These are phyloP conservation scores for Lagopus leucura DNA, from an alignment of 2,113 vertebrate species.

Conservation along the genomic window DNA sequence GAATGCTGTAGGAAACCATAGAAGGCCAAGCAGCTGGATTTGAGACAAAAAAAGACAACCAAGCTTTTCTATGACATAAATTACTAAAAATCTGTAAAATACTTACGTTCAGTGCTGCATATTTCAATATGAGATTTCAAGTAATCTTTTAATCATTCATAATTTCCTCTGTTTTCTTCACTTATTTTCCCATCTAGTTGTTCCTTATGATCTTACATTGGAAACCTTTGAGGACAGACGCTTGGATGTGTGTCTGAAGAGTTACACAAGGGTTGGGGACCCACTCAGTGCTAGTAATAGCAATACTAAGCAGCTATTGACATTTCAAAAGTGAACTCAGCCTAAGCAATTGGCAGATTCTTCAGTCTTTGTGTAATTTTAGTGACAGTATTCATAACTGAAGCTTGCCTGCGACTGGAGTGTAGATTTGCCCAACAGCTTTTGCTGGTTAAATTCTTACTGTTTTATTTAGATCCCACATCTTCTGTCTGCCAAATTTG, in stretches of 20 bases:
- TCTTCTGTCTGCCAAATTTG: neutral
- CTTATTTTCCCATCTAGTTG: neutral
- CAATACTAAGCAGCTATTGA: neutral
- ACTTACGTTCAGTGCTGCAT: neutral
- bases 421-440: neutral
- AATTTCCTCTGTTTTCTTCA: neutral
- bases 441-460: conserved; percentile 28
- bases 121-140: neutral
- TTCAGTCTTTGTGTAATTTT: neutral
- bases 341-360: neutral
- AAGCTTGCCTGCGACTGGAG: neutral
- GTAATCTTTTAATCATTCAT: neutral
- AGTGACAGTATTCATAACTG: neutral
- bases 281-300: neutral
- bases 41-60: neutral
- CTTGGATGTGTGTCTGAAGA: neutral
- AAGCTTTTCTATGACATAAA: neutral
- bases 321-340: neutral
- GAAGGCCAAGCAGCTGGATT: neutral
- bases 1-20: neutral
- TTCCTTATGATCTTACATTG: neutral
- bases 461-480: neutral
- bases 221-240: neutral
- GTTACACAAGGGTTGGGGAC: neutral
- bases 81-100: neutral